Evolutionary conservation across 35 echinoderm and acorn worm species (phyloP).

Genomic region (Ptychodera flava): DNA sequence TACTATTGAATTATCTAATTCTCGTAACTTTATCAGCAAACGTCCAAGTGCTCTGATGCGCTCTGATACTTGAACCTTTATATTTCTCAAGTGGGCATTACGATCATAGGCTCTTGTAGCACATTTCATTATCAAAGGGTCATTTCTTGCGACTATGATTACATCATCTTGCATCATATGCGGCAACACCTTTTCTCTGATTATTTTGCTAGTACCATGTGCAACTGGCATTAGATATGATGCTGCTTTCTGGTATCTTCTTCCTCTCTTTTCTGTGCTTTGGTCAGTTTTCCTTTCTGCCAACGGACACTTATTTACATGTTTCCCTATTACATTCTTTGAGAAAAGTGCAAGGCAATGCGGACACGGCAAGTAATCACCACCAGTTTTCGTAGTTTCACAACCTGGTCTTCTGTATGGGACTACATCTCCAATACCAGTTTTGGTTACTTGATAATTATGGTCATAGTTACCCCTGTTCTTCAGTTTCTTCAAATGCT

Average conservation of each 20-base stretch:
- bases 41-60: slow-evolving; percentile 22
- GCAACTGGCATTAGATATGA: neutral
- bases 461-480: slow-evolving; percentile 20
- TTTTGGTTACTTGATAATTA: neutral
- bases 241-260: neutral
- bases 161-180: neutral
- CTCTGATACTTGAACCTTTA: slow-evolving; percentile 15
- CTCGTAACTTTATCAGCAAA: neutral
- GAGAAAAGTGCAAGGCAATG: too few species aligned
- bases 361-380: too few species aligned
- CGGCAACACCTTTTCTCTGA: neutral
- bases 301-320: too few species aligned
- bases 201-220: neutral
- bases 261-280: too few species aligned
- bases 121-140: slow-evolving; percentile 19
- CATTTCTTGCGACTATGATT: slow-evolving; percentile 7
- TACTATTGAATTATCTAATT: neutral
- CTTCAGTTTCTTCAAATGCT: neutral
- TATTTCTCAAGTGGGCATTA: neutral
- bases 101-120: neutral
- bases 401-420: slow-evolving; percentile 6
- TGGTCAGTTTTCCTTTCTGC: too few species aligned
- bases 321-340: too few species aligned
- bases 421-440: too few species aligned
- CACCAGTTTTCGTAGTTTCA: too few species aligned